phyloP scores from a whole-genome alignment of 1,140 invertebrate genomes.

The Notospermus geniculatus region DNA sequence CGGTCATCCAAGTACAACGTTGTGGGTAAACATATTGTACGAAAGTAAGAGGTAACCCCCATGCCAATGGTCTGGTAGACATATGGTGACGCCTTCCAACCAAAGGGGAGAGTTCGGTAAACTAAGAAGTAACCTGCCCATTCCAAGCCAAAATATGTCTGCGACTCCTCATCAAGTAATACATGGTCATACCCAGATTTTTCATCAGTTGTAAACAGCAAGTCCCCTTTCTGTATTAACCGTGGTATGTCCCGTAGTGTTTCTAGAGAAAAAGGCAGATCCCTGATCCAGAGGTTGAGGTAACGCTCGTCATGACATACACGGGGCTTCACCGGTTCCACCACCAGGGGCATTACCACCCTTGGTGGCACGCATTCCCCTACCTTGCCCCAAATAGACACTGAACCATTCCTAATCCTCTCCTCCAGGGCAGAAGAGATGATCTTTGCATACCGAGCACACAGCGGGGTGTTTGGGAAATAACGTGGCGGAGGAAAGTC shows the following conservation, averaged over 20 bases:
- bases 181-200: slow-evolving; percentile 14
- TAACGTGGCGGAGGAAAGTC: slow-evolving; percentile 13
- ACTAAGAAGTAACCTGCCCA: too few relatives aligned
- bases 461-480: slow-evolving; percentile 15
- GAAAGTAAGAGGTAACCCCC: background rate
- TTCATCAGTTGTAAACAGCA: slow-evolving; percentile 14
- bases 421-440: slow-evolving; percentile 11
- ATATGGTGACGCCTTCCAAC: slow-evolving; percentile 11
- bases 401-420: background rate
- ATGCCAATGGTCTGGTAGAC: slow-evolving; percentile 4
- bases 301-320: background rate
- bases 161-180: too few relatives aligned
- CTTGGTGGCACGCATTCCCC: background rate
- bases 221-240: background rate
- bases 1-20: background rate
- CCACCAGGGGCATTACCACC: background rate
- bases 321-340: background rate
- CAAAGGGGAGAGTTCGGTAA: background rate
- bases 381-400: background rate
- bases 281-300: slow-evolving; percentile 12
- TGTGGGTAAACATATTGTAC: background rate
- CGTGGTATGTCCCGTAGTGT: slow-evolving; percentile 12
- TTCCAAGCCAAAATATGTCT: too few relatives aligned
- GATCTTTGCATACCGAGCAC: slow-evolving; percentile 17
- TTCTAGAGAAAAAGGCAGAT: slow-evolving; percentile 17